Base-by-base conservation (phyloP, 2,888 invertebrate species). In the Diplazon laetatorius region DNA sequence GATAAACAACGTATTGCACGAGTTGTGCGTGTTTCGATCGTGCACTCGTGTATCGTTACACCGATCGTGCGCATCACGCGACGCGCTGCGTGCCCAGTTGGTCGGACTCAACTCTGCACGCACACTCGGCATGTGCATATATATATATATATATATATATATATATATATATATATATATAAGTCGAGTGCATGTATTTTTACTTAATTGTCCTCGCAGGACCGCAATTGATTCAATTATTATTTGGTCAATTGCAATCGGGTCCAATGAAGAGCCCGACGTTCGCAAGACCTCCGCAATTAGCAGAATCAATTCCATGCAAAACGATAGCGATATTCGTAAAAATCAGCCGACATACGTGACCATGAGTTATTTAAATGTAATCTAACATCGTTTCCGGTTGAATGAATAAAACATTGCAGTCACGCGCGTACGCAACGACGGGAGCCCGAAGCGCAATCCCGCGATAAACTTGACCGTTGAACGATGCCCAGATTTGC, bases 11-110 rank as follows among this genome's bases (percentile, higher is more conserved):
- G 35, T 16, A 35, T 57, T 16, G 57, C 37, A 18, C 16, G 9
- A 1, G 12, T 30, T 5, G 35, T 39, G 39, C n/a, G 20, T 20
- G 12, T 16, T 30, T 1, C 20, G 1, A 14, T 1, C 14, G 4
- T 44, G 2, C 18, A 1, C 30, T 14, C 30, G 62, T n/a, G 46
- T n/a, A 63, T 72, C 44, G 48, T 78, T 65, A 42, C 3, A 25
- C 5, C 30, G 9, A 20, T 30, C 6, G 30, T 30, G 69, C 9
- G 50, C 48, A 59, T 52, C 73, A 69, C 73, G 73, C 59, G 68
- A 69, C 50, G 30, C 57, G 42, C 57, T 73, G 69, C 77, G 77
- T 73, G 69, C 30, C 18, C 16, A 63, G 52, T 63, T 35, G 25
- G 60, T 44, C 72, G 46, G 18, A 55, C 20, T 42, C 62, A 55